Percentiles rank a stretch among this genome's conserved stretches.
Conservation (phyloP, 2,113 vertebrate genomes). For the Gila orcuttii region DNA sequence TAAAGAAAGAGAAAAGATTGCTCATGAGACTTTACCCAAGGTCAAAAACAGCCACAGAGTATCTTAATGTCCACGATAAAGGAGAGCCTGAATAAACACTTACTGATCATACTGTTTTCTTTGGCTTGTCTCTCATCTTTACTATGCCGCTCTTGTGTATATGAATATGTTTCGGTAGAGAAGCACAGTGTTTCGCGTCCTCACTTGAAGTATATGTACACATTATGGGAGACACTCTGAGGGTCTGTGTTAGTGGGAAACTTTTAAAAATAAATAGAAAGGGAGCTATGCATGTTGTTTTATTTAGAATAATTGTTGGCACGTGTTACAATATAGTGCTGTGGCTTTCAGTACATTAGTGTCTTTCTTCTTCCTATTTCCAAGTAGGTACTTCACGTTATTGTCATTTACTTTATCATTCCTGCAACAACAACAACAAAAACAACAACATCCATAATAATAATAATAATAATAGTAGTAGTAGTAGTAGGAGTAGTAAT, state of each 20-base stretch:
- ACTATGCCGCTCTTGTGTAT: constrained; percentile 6
- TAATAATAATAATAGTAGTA: background rate
- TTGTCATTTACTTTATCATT: background rate
- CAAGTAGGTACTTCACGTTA: background rate
- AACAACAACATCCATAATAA: background rate
- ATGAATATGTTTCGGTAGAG: background rate
- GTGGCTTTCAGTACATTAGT: background rate
- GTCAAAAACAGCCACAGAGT: background rate
- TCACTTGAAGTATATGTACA: background rate
- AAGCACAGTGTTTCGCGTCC: constrained; percentile 3
- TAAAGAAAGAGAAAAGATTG: background rate
- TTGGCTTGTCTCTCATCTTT: constrained; percentile 39
- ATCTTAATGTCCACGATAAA: constrained; percentile 3
- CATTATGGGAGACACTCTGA: background rate
- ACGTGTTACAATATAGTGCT: too few relatives aligned
- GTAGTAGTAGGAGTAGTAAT: background rate
- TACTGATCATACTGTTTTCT: background rate
- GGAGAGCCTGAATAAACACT: background rate
- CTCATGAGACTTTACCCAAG: constrained; percentile 24
- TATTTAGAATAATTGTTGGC: background rate
- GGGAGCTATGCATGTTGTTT: background rate
- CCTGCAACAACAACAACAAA: too few relatives aligned
- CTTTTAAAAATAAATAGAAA: background rate
- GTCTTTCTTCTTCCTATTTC: background rate
- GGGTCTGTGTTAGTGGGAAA: background rate